Base-by-base conservation (phyloP, 37 sponge, comb jelly and placozoan genomes). In the Ephydatia muelleri region DNA sequence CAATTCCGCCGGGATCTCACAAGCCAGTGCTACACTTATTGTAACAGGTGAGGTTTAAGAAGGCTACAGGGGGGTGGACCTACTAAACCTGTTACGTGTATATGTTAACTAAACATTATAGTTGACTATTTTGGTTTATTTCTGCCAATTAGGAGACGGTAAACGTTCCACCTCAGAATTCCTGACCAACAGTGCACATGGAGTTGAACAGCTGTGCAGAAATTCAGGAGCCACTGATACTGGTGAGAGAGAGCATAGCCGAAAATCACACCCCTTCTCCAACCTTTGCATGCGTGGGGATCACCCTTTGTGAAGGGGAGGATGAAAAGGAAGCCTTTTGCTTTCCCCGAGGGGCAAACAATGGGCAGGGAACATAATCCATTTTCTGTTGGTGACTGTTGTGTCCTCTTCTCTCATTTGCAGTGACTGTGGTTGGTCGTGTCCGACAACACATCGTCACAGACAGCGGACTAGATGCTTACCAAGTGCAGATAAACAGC, bases 401-500 rank as follows among this genome's bases (percentile, higher is more conserved):
- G 49, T 29, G 22, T 30, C 29, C 40, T 28, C 14, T 28, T 72
- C 22, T 19, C 48, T 47, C 33, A 19, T 47, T 13, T 82, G 49
- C 73, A 82, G 82, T 82, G 49, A 72, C 82, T 27, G 16, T 82
- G 30, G 57, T 82, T 25, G 82, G 82, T 13, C n/a, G 73, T 48
- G 73, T 82, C 19, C 71, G 49, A 25, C 71, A 33, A 38, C 28
- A n/a, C 5, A 73, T 5, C 0, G 22, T 9, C 14, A 34, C 72
- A 31, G 28, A 27, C 25, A 73, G 37, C 37, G 36, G 74, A 23
- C 74, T 25, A 23, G 23, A 31, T 6, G 23, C 33, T 12, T 31
- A 28, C 74, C 74, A 73, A 73, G 23, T 73, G 3, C 74, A 31
- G 36, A 37, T 73, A 23, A 28, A 73, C 36, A 73, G 36, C 22